phyloP scores from a whole-genome alignment of 2,797 vertebrate species.

The Chloroceryle amazona region DNA sequence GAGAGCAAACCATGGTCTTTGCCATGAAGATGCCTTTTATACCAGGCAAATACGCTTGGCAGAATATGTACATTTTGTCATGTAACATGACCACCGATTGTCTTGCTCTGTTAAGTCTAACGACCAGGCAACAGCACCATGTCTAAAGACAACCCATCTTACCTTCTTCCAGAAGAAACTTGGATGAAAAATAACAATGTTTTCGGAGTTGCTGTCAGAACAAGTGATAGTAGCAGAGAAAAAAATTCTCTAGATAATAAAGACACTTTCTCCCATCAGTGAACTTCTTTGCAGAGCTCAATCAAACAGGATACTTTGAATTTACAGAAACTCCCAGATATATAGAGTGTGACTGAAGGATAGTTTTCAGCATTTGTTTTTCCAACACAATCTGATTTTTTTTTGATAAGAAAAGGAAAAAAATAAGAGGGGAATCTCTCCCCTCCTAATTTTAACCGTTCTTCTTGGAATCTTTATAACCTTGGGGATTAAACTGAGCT shows the following conservation, averaged over 20 bases:
- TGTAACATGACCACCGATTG: background rate
- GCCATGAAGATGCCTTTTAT: background rate
- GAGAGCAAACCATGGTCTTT: background rate
- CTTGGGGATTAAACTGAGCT: conserved; percentile 9
- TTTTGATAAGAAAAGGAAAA: background rate
- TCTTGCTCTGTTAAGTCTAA: background rate
- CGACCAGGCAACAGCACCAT: background rate
- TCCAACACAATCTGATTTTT: background rate
- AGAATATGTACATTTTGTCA: background rate
- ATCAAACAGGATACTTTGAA: background rate
- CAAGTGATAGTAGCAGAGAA: background rate
- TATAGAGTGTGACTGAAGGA: background rate
- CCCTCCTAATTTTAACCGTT: background rate
- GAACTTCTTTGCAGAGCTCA: background rate
- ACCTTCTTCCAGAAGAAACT: background rate
- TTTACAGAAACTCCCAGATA: background rate
- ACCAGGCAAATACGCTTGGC: background rate
- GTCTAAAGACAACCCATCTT: background rate
- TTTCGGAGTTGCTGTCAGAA: background rate
- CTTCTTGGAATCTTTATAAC: conserved; percentile 13
- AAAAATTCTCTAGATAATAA: background rate
- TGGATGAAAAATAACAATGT: background rate
- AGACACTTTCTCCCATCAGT: background rate
- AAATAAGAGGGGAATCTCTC: background rate
- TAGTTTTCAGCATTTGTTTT: background rate